A percentile compares a stretch with the other conserved stretches of the same genome.
These are phyloP conservation scores for Melinaea menophilus DNA, from an alignment of 2,888 invertebrate species.

Conservation along the genomic window DNA sequence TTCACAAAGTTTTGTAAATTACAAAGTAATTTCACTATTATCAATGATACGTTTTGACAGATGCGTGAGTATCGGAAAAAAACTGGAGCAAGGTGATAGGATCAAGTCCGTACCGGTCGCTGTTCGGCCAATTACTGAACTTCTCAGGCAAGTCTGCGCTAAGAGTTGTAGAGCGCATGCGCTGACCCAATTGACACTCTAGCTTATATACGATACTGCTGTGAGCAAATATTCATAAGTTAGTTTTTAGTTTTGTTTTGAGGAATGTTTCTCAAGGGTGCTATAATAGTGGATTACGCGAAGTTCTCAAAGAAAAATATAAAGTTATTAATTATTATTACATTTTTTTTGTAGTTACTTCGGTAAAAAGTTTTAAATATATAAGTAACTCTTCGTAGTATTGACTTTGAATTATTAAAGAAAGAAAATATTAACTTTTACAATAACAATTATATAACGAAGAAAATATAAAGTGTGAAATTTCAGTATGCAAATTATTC, in stretches of 20 bases:
- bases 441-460: too few species aligned
- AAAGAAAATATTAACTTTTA: too few species aligned
- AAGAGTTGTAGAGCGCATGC: conserved; percentile 59
- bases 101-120: conserved; percentile 46
- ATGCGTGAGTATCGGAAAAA: conserved; percentile 41
- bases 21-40: conserved; percentile 35
- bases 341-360: conserved; percentile 10
- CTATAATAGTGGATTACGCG: conserved; percentile 28
- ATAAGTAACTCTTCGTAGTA: too few species aligned
- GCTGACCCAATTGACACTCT: conserved; percentile 59
- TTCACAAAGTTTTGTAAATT: conserved; percentile 23
- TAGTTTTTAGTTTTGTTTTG: conserved; percentile 67
- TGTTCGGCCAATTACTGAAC: conserved; percentile 70
- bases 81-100: conserved; percentile 33
- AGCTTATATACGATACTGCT: conserved; percentile 48
- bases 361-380: conserved; percentile 4
- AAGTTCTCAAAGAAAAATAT: conserved; percentile 25
- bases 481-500: too few species aligned
- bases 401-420: too few species aligned
- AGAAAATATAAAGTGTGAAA: too few species aligned
- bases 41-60: conserved; percentile 35
- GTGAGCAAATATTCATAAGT: conserved; percentile 67
- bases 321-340: conserved; percentile 14
- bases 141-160: conserved; percentile 54
- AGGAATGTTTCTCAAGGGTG: conserved; percentile 49